Evolutionary conservation across 2,797 vertebrate species (phyloP), one percentile per base, ranked within the genome.

Genomic region (Naso thynnoides): DNA sequence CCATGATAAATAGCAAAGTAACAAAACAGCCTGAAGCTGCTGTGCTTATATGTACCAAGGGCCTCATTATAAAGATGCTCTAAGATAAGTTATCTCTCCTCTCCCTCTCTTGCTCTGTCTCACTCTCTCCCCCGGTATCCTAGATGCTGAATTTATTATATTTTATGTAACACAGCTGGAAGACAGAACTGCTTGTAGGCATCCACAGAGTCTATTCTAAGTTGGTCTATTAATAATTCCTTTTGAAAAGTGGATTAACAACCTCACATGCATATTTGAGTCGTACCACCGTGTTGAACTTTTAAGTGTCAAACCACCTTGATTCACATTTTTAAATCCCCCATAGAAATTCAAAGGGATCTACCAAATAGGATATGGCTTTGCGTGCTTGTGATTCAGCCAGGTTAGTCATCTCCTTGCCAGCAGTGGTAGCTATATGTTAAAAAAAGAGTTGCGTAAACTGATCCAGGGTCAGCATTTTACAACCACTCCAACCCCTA

Each of bases 131-230:
- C n/a, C 39, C 41, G 55, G 64, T 79, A 71, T 75, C 72, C 58
- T 73, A 53, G 57, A 70, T 75, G 76, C 70, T 72, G 78, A 85
- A 84, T 89, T 89, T 63, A 89, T 85, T 84, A 78, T 69, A 70
- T 78, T 91, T 89, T 88, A 89, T 82, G 81, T 91, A 87, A 87
- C 77, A 56, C 81, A 75, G 81, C 86, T 81, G 29, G 75, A 84
- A 85, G 83, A 79, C 53, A 66, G 73, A 79, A 54, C 72, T 44
- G 83, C 85, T 90, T 13, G 29, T 59, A 80, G 84, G 70, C 84
- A 81, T 85, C 45, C 27, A 73, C 41, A 24, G 29, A 50, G 63
- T 83, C 88, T 90, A 75, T 89, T 88, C 73, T 78, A 83, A 89
- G 70, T 82, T 78, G 62, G 26, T 68, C 81, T 88, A 89, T 91